Conservation (phyloP, 2,113 vertebrate species). For the Vulpes vulpes region DNA sequence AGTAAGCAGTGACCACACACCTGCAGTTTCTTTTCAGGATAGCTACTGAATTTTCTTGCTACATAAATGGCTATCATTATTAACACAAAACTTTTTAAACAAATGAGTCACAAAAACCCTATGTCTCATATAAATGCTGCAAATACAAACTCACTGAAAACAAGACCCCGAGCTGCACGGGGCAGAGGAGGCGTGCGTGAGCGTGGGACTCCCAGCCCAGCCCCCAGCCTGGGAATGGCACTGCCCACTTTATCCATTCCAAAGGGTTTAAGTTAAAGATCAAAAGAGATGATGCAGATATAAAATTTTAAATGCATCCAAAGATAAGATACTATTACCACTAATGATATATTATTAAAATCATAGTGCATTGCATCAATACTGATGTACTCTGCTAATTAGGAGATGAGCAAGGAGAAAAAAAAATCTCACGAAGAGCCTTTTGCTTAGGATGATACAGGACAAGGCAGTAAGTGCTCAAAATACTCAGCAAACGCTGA, state of each 20-base stretch:
- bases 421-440: neutral
- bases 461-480: rapidly evolving
- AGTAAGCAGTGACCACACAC: neutral
- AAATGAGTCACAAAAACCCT: neutral
- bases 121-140: neutral
- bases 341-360: rapidly evolving
- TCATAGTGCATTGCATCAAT: rapidly evolving
- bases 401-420: neutral
- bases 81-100: neutral
- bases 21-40: neutral
- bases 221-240: rapidly evolving
- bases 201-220: rapidly evolving
- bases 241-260: rapidly evolving
- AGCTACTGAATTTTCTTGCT: neutral
- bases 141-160: neutral
- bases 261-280: neutral
- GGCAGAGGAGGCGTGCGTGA: neutral
- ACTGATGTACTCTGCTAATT: rapidly evolving
- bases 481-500: neutral
- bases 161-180: neutral
- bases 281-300: neutral
- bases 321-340: rapidly evolving
- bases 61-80: neutral
- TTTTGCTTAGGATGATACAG: rapidly evolving
- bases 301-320: no score